Conservation (phyloP, 2,797 vertebrate species). For the Danio tinwini region DNA sequence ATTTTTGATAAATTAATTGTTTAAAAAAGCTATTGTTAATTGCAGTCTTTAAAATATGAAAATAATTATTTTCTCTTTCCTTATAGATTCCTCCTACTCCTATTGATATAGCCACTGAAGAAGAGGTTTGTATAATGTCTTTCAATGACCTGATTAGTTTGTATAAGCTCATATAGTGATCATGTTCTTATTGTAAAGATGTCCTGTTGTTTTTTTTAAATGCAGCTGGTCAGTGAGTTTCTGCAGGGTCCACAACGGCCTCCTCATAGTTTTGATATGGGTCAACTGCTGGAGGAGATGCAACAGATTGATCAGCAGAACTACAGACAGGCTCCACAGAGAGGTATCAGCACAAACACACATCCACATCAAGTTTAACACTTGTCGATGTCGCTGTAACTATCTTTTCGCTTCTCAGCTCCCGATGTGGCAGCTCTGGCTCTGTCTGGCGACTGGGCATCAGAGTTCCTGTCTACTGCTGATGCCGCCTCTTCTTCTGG, state of each 20-base stretch:
- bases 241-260: conserved; percentile 89
- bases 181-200: conserved; percentile 3
- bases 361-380: background rate
- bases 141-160: conserved; percentile 5
- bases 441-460: conserved; percentile 93
- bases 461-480: conserved; percentile 86
- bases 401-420: conserved; percentile 73
- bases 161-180: background rate
- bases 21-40: background rate
- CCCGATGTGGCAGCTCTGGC: conserved; percentile 94
- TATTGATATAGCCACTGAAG: conserved; percentile 90
- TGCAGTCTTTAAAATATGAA: background rate
- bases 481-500: conserved; percentile 78
- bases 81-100: conserved; percentile 87
- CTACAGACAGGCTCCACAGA: conserved; percentile 93
- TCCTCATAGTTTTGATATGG: conserved; percentile 97
- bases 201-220: conserved; percentile 37
- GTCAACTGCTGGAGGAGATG: conserved; percentile 97
- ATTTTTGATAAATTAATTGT: background rate
- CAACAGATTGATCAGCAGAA: conserved; percentile 97
- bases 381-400: background rate
- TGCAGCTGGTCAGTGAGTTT: conserved; percentile 94
- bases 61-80: conserved; percentile 6
- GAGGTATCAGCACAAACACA: conserved; percentile 77
- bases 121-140: conserved; percentile 84